phyloP scores from a whole-genome alignment of 2,113 vertebrate genomes.

The Cariama cristata region DNA sequence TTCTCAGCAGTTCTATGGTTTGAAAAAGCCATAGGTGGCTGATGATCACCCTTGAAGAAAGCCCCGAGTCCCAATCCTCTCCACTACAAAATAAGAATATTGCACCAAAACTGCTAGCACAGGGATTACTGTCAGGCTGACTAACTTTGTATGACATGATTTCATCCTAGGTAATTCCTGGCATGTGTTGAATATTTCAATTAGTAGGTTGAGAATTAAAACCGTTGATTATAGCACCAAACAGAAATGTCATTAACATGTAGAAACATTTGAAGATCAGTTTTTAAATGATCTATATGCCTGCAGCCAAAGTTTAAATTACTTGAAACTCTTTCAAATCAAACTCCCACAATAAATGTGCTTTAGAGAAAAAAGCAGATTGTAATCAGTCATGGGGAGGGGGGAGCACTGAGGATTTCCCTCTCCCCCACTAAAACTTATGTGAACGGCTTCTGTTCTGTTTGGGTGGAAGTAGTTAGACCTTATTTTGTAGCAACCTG shows the following conservation, averaged over 20 bases:
- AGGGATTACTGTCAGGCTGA: neutral
- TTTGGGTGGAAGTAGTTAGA: constrained; percentile 73
- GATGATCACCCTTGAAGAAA: neutral
- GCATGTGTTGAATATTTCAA: neutral
- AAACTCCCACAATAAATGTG: constrained; percentile 72
- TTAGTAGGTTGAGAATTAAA: neutral
- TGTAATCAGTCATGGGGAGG: constrained; percentile 23
- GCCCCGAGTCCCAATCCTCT: fast-evolving
- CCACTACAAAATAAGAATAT: neutral
- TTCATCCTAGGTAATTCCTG: constrained; percentile 5
- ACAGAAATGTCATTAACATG: constrained; percentile 12
- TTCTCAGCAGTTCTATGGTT: neutral
- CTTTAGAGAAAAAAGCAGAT: constrained; percentile 60
- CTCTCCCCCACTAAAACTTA: constrained; percentile 45
- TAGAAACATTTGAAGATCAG: constrained; percentile 27
- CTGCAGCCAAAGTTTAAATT: constrained; percentile 66
- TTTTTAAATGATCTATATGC: constrained; percentile 43
- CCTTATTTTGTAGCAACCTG: constrained; percentile 48
- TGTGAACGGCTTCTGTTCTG: constrained; percentile 62
- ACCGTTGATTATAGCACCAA: neutral
- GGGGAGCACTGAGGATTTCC: neutral
- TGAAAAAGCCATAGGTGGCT: neutral
- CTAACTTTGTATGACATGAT: neutral
- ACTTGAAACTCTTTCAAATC: constrained; percentile 69
- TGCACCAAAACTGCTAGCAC: neutral